Conservation (phyloP, 1,140 invertebrate genomes). For the Drosophila pandora region DNA sequence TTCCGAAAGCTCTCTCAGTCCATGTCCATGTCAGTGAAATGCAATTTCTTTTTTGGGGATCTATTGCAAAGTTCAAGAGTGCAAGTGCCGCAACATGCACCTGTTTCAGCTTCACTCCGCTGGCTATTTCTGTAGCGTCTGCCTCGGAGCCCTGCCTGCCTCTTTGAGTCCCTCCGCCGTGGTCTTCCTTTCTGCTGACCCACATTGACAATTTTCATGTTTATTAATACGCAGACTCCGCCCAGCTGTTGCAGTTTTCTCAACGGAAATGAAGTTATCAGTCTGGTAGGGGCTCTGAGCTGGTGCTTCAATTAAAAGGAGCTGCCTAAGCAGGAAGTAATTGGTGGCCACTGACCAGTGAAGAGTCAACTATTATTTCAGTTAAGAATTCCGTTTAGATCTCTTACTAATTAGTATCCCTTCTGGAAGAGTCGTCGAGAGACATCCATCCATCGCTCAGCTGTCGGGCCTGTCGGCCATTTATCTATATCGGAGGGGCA, state of each 20-base stretch:
- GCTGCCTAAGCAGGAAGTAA: slow-evolving; percentile 19
- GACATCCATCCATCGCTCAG: slow-evolving; percentile 37
- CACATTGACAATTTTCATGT: slow-evolving; percentile 76
- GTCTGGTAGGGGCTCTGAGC: slow-evolving; percentile 2
- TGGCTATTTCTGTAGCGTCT: slow-evolving; percentile 63
- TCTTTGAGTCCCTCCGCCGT: slow-evolving; percentile 43
- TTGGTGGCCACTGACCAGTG: neutral
- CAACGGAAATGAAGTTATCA: slow-evolving; percentile 75
- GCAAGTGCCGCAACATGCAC: slow-evolving; percentile 57
- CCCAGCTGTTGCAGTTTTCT: slow-evolving; percentile 63
- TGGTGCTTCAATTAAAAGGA: slow-evolving; percentile 37
- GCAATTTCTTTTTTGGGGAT: slow-evolving; percentile 58
- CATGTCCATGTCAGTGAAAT: slow-evolving; percentile 50
- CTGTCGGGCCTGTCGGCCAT: slow-evolving; percentile 58
- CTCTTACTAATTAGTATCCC: slow-evolving; percentile 54
- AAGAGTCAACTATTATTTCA: neutral
- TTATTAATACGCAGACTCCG: slow-evolving; percentile 66
- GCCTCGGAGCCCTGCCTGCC: slow-evolving; percentile 6
- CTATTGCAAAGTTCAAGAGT: slow-evolving; percentile 48
- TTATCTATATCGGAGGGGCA: slow-evolving; percentile 73
- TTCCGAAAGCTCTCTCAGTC: slow-evolving; percentile 51
- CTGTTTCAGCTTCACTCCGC: slow-evolving; percentile 70
- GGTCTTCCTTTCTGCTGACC: slow-evolving; percentile 49
- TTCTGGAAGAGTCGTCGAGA: slow-evolving; percentile 36
- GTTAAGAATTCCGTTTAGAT: neutral